Base-by-base conservation (phyloP, 2,888 invertebrate species). In the Athetis lepigone region DNA sequence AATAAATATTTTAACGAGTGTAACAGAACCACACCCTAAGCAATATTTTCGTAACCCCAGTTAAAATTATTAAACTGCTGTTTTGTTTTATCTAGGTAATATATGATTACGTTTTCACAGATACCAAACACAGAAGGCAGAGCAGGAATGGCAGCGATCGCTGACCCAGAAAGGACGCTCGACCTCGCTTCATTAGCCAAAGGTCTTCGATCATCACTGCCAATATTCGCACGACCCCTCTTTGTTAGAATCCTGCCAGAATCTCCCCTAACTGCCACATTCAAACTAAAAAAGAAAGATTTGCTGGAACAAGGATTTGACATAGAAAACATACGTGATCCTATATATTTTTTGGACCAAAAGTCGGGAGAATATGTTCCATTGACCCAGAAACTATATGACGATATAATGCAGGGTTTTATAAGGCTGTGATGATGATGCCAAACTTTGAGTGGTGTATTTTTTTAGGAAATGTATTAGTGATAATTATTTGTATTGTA, bases 101-200 rank as follows among this genome's bases (percentile, higher is more conserved):
- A 0, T 16, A 13, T 25, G 1, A 3, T 25, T 5, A 40, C 3
- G 4, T 77, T 79, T 54, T 67, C 55, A 2, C 88, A 98, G 97
- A 95, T 98, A 52, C 97, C 97, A 0, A 95, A 97, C 70, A 94
- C 96, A 1, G 98, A 98, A 92, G 99, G 99, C 0, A 96, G 97
- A 88, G 98, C 98, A 1, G 99, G 99, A 4, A 99, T 99, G 99
- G 98, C 97, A 0, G 98, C 98, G 0, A 97, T 99, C 55, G 97
- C 97, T 0, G 98, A 98, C 84, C 96, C 96, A 0, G 95, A 96
- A 2, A 94, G 95, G 13, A 95, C 95, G 55, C 82, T 98, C 11
- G 96, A 98, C 82, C 86, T 97, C 13, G 84, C 92, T 2, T 88
- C 93, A 0, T 73, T 95, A n/a, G 79, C 90, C 0, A 88, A 89